Conservation (phyloP, 2,797 vertebrate species). For the Apogon talboti region DNA sequence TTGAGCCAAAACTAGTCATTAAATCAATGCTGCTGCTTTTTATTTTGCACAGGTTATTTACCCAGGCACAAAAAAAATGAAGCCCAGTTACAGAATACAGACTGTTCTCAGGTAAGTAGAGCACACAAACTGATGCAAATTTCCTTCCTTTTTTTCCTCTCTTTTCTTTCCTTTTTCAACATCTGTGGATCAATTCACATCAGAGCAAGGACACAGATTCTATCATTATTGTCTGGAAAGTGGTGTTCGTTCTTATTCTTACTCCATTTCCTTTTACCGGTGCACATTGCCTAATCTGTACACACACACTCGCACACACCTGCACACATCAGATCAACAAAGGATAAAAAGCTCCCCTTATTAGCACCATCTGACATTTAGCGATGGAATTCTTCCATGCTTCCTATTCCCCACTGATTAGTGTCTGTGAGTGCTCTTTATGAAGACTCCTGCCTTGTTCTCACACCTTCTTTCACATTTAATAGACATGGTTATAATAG, state of each 20-base stretch:
- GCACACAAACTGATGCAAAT: neutral
- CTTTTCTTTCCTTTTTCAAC: constrained; percentile 16
- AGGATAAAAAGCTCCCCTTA: constrained; percentile 54
- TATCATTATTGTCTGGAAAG: constrained; percentile 7
- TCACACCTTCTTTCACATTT: constrained; percentile 36
- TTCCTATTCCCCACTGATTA: constrained; percentile 56
- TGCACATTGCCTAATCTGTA: neutral
- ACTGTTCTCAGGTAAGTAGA: constrained; percentile 15
- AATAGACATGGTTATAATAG: constrained; percentile 25
- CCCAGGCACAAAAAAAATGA: constrained; percentile 13
- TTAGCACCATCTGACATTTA: constrained; percentile 77
- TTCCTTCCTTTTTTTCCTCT: neutral
- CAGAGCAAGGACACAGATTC: constrained; percentile 17
- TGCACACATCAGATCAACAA: constrained; percentile 42
- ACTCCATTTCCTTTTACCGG: constrained; percentile 15
- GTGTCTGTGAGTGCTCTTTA: constrained; percentile 38
- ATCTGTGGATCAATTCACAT: constrained; percentile 13
- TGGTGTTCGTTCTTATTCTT: constrained; percentile 23
- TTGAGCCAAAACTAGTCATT: constrained; percentile 37
- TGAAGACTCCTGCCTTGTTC: constrained; percentile 42
- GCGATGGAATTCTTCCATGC: constrained; percentile 44
- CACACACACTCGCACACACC: constrained; percentile 5
- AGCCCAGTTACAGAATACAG: constrained; percentile 23
- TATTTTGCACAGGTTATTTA: constrained; percentile 49
- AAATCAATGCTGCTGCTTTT: constrained; percentile 52